Base-by-base conservation (phyloP, 2,113 vertebrate genomes). In the Caranx ignobilis region DNA sequence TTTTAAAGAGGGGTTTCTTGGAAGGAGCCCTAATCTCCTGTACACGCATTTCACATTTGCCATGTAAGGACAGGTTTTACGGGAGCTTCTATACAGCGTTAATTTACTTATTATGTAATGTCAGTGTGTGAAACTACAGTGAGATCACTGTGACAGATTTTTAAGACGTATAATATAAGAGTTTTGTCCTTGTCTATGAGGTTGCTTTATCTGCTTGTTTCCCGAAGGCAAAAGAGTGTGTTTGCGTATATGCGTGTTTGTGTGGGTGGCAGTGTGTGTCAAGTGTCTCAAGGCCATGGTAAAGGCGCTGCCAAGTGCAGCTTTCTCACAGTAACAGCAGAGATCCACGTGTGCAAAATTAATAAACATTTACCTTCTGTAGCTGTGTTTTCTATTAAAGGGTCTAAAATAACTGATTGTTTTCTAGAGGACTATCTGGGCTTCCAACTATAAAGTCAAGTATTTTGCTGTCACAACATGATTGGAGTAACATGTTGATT, bases 1-100 rank as follows among this genome's bases (percentile, higher is more conserved):
- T 80, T 82, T 63, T 77, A 86, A 75, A 75, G 75, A 83, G 62
- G 60, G 71, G 48, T 64, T 84, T 72, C 78, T 85, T 81, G 79
- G 64, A 85, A 85, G 54, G 71, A 87, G 50, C 84, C 57, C 75
- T 91, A 87, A 91, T 91, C 79, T 83, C 62, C 61, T 85, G 72
- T 83, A 77, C 55, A 55, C 76, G 87, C 63, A 21, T 54, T 79
- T 82, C 60, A 86, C 48, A 71, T 57, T 78, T 50, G 48, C 67
- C 43, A n/a, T 70, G 78, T 74, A 59, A 55, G 48, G 75, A 69
- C 43, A 75, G 39, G 45, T 71, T 88, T 64, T 57, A 69, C 47
- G 13, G 37, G 7, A 59, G 65, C 52, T 35, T 48, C 52, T 47
- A 26, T 60, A 64, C 31, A 56, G 63, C 16, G 57, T 75, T 62